Percentiles rank a stretch among this genome's conserved stretches.
Evolutionary conservation across 2,797 vertebrate genomes (phyloP).

Genomic region (Aphelocoma californica): DNA sequence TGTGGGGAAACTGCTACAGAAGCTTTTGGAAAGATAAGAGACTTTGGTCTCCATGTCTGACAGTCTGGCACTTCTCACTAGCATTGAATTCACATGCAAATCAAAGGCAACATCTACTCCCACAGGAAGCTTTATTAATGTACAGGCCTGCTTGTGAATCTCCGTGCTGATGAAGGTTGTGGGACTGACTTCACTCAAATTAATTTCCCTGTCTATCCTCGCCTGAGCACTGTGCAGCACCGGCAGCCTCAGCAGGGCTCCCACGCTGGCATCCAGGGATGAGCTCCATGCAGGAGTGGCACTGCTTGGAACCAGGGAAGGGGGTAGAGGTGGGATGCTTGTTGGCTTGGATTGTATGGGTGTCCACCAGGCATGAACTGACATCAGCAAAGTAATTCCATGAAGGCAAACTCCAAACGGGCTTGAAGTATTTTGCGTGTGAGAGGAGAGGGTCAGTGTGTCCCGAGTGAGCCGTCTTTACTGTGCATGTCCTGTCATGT

Average conservation of each 20-base stretch:
- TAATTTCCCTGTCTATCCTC: constrained; percentile 10
- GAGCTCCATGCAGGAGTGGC: not conserved
- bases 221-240: not conserved
- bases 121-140: constrained; percentile 65
- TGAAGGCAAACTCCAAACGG: not conserved
- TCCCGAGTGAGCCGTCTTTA: not conserved
- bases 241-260: not conserved
- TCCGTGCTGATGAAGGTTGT: constrained; percentile 43
- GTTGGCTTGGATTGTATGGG: not conserved
- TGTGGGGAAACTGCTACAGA: constrained; percentile 69
- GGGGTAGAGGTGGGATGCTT: not conserved
- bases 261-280: not conserved
- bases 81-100: constrained; percentile 70
- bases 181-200: constrained; percentile 39
- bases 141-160: constrained; percentile 51
- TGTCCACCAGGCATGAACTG: not conserved
- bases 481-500: not conserved
- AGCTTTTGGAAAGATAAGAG: constrained; percentile 70
- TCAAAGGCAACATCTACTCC: constrained; percentile 69
- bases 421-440: not conserved
- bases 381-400: not conserved
- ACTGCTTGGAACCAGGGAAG: not conserved
- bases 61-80: constrained; percentile 68
- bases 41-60: constrained; percentile 68
- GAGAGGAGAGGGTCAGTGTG: not conserved